These are phyloP conservation scores for Albula glossodonta DNA, from an alignment of 2,113 vertebrate genomes.

Conservation along the genomic window DNA sequence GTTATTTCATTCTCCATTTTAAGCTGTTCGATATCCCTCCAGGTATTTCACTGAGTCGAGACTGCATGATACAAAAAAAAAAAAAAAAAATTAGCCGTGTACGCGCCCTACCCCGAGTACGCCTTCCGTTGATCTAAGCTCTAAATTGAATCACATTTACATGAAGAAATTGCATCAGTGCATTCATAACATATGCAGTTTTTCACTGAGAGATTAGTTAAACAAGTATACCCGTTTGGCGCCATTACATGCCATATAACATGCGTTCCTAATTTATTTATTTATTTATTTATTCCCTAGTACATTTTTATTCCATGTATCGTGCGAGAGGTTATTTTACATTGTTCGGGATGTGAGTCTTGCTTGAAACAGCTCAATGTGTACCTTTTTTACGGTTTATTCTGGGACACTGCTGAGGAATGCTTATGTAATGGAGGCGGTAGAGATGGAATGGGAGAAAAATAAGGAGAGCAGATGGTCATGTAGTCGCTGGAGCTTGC, in stretches of 20 bases:
- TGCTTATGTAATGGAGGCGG: neutral
- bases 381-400: neutral
- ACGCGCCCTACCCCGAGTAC: neutral
- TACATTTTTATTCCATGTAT: conserved; percentile 8
- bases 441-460: neutral
- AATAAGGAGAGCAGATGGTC: conserved; percentile 1
- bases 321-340: neutral
- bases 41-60: neutral
- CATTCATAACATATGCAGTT: neutral
- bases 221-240: neutral
- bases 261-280: neutral
- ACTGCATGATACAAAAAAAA: neutral
- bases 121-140: neutral
- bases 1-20: neutral
- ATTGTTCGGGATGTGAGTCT: conserved; percentile 8
- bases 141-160: neutral
- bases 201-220: neutral
- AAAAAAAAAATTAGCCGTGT: neutral
- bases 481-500: conserved; percentile 5
- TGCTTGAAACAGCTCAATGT: neutral
- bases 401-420: neutral
- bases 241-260: neutral
- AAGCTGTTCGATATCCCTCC: neutral
- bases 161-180: neutral
- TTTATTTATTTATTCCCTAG: conserved; percentile 1